Evolutionary conservation across 2,888 invertebrate genomes (phyloP).

Genomic region (Falcaria lacertinaria): DNA sequence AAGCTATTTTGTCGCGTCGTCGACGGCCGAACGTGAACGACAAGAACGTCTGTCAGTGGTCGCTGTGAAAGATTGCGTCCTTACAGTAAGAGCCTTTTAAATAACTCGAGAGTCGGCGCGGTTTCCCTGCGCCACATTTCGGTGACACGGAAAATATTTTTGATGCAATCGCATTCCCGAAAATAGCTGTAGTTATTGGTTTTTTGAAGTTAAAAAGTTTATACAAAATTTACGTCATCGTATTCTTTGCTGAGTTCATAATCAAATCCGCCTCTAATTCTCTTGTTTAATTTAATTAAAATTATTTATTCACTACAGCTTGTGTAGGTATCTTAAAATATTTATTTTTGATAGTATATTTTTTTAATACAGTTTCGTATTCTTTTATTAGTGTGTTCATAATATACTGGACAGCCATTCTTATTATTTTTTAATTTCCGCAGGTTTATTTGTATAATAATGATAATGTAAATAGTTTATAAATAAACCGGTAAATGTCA

Average conservation of each 20-base stretch:
- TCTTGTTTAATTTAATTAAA: too few species aligned
- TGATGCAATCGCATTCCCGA: conserved; percentile 27
- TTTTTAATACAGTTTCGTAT: too few species aligned
- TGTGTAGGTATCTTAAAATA: too few species aligned
- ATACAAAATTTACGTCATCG: background rate
- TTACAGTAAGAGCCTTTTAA: conserved; percentile 55
- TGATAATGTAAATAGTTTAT: too few species aligned
- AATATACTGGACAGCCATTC: too few species aligned
- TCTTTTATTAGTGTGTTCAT: too few species aligned
- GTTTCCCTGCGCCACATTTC: conserved; percentile 18
- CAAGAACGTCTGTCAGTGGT: conserved; percentile 46
- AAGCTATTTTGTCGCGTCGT: conserved; percentile 63
- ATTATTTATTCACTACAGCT: too few species aligned
- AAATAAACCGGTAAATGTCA: conserved; percentile 38
- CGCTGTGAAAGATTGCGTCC: conserved; percentile 58
- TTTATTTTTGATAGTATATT: too few species aligned
- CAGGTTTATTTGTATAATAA: too few species aligned
- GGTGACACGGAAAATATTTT: conserved; percentile 36
- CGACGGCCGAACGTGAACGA: conserved; percentile 19
- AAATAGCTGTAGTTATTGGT: conserved; percentile 12
- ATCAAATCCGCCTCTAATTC: too few species aligned
- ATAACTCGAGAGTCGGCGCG: conserved; percentile 45
- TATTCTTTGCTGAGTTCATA: background rate
- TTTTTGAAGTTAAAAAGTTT: conserved; percentile 4
- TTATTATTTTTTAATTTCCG: too few species aligned